Evolutionary conservation across 2,888 invertebrate genomes (phyloP).

Genomic region (Nomada ferruginata): DNA sequence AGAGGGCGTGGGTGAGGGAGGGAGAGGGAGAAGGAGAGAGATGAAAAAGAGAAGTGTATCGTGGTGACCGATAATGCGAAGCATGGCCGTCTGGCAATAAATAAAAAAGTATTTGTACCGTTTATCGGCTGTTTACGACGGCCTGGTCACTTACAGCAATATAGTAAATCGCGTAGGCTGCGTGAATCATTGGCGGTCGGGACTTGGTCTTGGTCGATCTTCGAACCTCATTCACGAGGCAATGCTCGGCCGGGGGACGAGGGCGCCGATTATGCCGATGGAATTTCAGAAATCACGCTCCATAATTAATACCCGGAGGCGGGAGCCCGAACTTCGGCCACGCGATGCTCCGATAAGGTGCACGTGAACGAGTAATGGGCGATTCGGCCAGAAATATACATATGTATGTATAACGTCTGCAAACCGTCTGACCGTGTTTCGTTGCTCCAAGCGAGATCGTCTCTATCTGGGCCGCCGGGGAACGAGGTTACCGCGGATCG

Average conservation of each 20-base stretch:
- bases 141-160: conserved; percentile 68
- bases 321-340: conserved; percentile 48
- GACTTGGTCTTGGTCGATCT: conserved; percentile 62
- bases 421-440: conserved; percentile 48
- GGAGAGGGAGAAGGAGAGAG: conserved; percentile 13
- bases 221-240: conserved; percentile 70
- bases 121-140: conserved; percentile 71
- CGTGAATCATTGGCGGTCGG: conserved; percentile 71
- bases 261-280: conserved; percentile 20
- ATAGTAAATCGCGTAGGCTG: conserved; percentile 76
- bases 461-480: not conserved
- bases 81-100: conserved; percentile 62
- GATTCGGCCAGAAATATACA: conserved; percentile 30
- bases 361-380: conserved; percentile 60
- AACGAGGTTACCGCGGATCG: not conserved
- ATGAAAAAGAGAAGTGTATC: conserved; percentile 10
- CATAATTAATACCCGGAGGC: conserved; percentile 57
- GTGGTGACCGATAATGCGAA: conserved; percentile 64
- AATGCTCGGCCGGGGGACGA: not conserved
- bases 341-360: conserved; percentile 59
- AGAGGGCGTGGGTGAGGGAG: conserved; percentile 2
- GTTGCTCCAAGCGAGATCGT: conserved; percentile 7
- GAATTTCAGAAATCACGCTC: conserved; percentile 64
- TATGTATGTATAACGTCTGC: conserved; percentile 47
- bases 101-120: conserved; percentile 66